Evolutionary conservation across 2,113 vertebrate species (phyloP), one percentile per base, ranked within the genome.

Genomic region (Austrofundulus limnaeus): DNA sequence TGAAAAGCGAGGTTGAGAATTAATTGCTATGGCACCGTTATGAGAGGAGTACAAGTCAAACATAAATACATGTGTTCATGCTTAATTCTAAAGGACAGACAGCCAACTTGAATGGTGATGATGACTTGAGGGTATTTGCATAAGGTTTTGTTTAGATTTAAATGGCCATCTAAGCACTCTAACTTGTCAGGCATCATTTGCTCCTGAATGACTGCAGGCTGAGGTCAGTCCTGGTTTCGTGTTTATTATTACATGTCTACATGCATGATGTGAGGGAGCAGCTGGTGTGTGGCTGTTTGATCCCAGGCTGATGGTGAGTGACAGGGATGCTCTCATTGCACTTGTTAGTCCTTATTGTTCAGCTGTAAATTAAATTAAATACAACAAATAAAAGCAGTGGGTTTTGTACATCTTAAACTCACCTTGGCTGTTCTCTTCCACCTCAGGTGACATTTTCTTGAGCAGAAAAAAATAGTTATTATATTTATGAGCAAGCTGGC

Each of bases 351-450:
- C 17, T 19, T 14, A 54, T 8, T 54, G 51, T 54, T 49, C 47
- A 49, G 20, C 12, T 48, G 21, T 48, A 53, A 53, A 53, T 19
- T 20, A 37, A 54, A 53, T 8, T 13, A 55, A 21, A 55, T 14
- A 58, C 16, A 39, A 11, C 37, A 56, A 23, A 11, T 60, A 10
- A 12, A 41, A 56, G 48, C 37, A 50, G 24, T 24, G 38, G 42
- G 73, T 42, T 59, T 51, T 46, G 25, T 70, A 28, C 1, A 38
- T 34, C 51, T 46, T 23, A 67, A 61, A 84, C 92, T 92, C 79
- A 93, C 92, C 89, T 85, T 86, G 80, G 74, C 63, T 84, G 73
- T 80, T 89, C 53, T 91, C 89, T 63, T 88, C 87, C 78, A 90
- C 60, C 65, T 92, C 90, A 17, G 90, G 89, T 55, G 92, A 91